Evolutionary conservation across 2,797 vertebrate species (phyloP).

Genomic region (Perodicticus potto): DNA sequence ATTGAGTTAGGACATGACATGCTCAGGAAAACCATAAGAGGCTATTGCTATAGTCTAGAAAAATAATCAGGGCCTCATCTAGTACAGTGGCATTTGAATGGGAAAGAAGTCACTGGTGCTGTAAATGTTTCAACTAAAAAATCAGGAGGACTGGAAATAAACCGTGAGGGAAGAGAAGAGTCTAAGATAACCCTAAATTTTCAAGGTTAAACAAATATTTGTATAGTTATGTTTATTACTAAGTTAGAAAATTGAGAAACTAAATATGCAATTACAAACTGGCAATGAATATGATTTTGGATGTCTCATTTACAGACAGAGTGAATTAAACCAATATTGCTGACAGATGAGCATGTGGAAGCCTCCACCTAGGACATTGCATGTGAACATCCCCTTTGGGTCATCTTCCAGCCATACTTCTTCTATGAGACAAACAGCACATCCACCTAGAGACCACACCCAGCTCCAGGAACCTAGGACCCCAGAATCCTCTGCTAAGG

Average conservation of each 20-base stretch:
- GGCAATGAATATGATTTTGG: background rate
- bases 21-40: background rate
- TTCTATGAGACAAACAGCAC: background rate
- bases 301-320: background rate
- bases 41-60: background rate
- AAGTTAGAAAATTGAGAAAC: constrained; percentile 5
- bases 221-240: background rate
- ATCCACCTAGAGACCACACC: background rate
- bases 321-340: background rate
- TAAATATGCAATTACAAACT: background rate
- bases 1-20: background rate
- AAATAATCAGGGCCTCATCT: background rate
- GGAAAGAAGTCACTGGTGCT: background rate
- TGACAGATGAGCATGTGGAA: background rate
- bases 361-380: background rate
- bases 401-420: background rate
- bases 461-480: background rate
- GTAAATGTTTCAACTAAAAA: constrained; percentile 38
- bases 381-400: background rate
- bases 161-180: background rate
- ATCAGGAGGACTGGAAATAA: background rate
- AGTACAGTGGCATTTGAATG: background rate
- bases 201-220: constrained; percentile 48
- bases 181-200: background rate
- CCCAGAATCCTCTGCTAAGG: background rate